Conservation (phyloP, 2,888 invertebrate species). For the Proisotoma minuta region DNA sequence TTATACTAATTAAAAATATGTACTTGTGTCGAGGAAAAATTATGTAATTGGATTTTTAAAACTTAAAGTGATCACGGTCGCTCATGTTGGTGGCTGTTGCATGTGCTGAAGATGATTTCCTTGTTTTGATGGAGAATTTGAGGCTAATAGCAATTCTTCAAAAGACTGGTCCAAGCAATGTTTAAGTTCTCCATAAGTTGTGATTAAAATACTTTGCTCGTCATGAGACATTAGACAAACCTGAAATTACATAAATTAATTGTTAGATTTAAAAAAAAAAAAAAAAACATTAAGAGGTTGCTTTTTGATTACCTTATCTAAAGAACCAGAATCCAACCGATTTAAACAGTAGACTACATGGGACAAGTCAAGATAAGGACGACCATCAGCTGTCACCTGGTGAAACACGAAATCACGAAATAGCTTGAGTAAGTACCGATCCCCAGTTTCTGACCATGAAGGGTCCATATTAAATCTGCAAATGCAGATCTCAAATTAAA, state of each 20-base stretch:
- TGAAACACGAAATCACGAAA: conserved; percentile 98
- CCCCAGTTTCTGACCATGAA: conserved; percentile 96
- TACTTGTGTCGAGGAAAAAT: too few species aligned
- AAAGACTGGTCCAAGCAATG: conserved; percentile 91
- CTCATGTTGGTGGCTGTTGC: neutral
- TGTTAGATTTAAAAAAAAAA: too few species aligned
- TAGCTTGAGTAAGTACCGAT: conserved; percentile 95
- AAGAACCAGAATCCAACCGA: conserved; percentile 77
- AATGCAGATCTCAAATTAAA: conserved; percentile 34
- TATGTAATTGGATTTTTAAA: too few species aligned
- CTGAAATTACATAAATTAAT: too few species aligned
- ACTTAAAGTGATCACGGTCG: too few species aligned
- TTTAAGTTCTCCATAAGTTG: conserved; percentile 91
- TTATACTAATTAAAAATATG: too few species aligned
- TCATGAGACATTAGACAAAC: conserved; percentile 93
- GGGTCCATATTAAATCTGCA: conserved; percentile 83
- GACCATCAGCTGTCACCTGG: conserved; percentile 84
- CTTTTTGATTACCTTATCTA: conserved; percentile 62
- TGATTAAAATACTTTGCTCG: conserved; percentile 92
- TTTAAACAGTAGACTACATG: conserved; percentile 91
- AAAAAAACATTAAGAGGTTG: conserved; percentile 15
- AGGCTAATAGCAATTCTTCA: conserved; percentile 64
- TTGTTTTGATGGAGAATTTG: conserved; percentile 27
- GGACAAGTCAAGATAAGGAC: conserved; percentile 94
- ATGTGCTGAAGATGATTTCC: conserved; percentile 2